A percentile compares a stretch with the other conserved stretches of the same genome.
Evolutionary conservation across 2,113 vertebrate genomes (phyloP).

Genomic region (Marmota monax): DNA sequence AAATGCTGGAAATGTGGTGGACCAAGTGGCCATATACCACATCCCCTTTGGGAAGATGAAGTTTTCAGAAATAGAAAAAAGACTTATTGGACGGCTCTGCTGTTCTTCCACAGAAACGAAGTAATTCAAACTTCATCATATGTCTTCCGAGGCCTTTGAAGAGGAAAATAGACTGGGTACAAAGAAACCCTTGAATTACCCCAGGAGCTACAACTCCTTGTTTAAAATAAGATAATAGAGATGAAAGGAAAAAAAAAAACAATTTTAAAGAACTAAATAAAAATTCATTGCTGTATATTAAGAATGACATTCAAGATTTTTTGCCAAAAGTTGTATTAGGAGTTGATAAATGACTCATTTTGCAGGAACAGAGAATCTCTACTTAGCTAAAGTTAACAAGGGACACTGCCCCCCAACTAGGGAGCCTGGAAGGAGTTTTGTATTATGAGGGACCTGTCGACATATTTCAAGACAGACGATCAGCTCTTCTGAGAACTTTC

Average conservation of each 20-base stretch:
- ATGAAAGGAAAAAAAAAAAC: background rate
- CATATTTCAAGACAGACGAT: slow-evolving; percentile 56
- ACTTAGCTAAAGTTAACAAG: slow-evolving; percentile 17
- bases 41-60: background rate
- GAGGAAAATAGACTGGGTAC: background rate
- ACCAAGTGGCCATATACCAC: background rate
- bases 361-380: slow-evolving; percentile 45
- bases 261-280: background rate
- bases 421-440: background rate
- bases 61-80: background rate
- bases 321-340: background rate
- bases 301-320: slow-evolving; percentile 30
- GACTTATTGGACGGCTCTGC: background rate
- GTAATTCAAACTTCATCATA: background rate
- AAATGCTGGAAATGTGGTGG: background rate
- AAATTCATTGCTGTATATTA: background rate
- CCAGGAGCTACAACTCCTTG: background rate
- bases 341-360: slow-evolving; percentile 63
- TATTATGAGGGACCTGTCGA: slow-evolving; percentile 21
- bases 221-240: background rate
- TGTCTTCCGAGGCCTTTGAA: background rate
- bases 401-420: background rate
- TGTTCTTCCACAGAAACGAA: background rate
- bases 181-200: background rate
- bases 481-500: slow-evolving; percentile 29